Base-by-base conservation (phyloP, 1,140 invertebrate species). In the Scaptodrosophila lebanonensis region DNA sequence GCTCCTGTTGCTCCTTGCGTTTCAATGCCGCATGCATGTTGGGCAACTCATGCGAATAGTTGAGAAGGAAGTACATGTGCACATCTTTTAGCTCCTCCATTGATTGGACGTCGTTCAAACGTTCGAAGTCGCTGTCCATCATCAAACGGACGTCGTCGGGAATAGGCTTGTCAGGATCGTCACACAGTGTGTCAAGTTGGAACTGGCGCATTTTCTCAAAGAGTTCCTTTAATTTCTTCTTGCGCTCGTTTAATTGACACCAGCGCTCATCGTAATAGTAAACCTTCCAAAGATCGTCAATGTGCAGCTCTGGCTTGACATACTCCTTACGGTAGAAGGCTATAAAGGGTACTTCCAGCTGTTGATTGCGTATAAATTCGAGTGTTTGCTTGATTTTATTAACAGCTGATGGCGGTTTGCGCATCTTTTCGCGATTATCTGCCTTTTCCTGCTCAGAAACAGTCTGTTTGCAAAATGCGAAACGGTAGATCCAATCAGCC, bases 291-390 rank as follows among this genome's bases (percentile, higher is more conserved):
- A 99, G 87, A 86, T 99, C 98, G 76, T 97, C 96, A 13, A 99
- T 97, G 50, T 93, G 96, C 6, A 99, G 87, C 71, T 98, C 97
- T 0, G 97, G 96, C 71, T 96, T 92, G 0, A 99, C 95, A 84
- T 99, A 98, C 87, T 99, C 98, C 88, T 99, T 99, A 16, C 98
- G 91, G 82, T 99, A 99, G 86, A 98, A 99, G 0, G 97, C 95
- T 70, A 99, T 99, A 83, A 99, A 99, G 1, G 98, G 97, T 16
- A 99, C 97, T 89, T 99, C 97, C 69, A 97, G 90, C 25, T 95
- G 92, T 69, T 98, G 94, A 88, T 98, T 98, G 9, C 98, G 88
- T 91, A 99, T 98, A 76, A 98, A 98, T 62, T 98, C 95, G 0
- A 99, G 87, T 0, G 97, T 95, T 87, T 98, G 96, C 38, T 94